phyloP scores from a whole-genome alignment of 2,888 invertebrate genomes.

The Phaedon cochleariae region DNA sequence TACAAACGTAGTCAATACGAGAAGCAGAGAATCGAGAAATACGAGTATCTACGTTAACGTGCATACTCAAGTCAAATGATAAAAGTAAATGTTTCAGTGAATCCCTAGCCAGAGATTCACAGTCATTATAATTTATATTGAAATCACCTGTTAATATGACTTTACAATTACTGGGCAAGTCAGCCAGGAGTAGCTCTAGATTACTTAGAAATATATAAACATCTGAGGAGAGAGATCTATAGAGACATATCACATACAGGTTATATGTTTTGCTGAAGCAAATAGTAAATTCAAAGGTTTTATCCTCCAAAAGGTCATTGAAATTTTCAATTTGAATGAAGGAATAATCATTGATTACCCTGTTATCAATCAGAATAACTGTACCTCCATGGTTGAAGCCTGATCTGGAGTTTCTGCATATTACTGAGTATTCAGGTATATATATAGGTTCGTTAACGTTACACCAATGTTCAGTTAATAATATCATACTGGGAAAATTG shows the following conservation, averaged over 20 bases:
- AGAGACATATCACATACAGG: background rate
- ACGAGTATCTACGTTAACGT: constrained; percentile 8
- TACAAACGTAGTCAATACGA: constrained; percentile 9
- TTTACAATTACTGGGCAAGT: background rate
- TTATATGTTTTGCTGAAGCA: constrained; percentile 2
- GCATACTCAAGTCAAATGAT: constrained; percentile 3
- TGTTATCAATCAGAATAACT: background rate
- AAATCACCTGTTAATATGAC: constrained; percentile 7
- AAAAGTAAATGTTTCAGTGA: background rate
- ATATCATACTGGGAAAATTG: constrained; percentile 2
- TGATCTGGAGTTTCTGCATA: background rate
- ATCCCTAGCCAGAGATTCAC: background rate
- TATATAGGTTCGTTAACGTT: background rate
- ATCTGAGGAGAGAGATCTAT: constrained; percentile 1
- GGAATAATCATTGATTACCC: background rate
- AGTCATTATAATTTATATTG: constrained; percentile 7
- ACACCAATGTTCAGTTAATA: constrained; percentile 9
- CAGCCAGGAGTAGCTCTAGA: background rate
- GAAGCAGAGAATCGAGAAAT: background rate
- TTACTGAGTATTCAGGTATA: background rate
- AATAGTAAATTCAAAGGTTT: background rate
- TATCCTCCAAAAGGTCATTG: background rate
- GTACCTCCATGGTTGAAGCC: background rate
- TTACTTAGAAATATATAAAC: background rate
- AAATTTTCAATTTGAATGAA: background rate